Evolutionary conservation across 2,113 vertebrate genomes (phyloP).

Genomic region (Synchiropus splendidus): DNA sequence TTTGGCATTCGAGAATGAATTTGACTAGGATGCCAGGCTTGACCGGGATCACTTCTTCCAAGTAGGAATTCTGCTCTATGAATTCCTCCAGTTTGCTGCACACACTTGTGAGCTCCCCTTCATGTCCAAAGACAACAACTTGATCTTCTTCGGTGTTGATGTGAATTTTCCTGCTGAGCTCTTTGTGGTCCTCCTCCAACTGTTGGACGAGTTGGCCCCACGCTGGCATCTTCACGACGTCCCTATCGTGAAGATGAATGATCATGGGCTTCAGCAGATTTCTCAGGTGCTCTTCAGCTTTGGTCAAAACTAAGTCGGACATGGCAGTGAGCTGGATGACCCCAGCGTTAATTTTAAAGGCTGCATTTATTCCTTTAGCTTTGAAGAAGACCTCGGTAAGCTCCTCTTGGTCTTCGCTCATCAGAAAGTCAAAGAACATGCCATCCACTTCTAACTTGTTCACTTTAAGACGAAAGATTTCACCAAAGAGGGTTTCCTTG

Average conservation of each 20-base stretch:
- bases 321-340: conserved; percentile 54
- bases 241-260: conserved; percentile 55
- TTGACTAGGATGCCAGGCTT: conserved; percentile 30
- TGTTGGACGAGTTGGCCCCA: conserved; percentile 57
- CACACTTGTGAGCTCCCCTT: conserved; percentile 36
- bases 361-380: conserved; percentile 57
- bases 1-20: conserved; percentile 58
- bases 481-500: conserved; percentile 59
- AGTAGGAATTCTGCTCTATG: conserved; percentile 55
- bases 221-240: conserved; percentile 41
- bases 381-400: conserved; percentile 62
- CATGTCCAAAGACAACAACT: conserved; percentile 67
- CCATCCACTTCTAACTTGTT: conserved; percentile 39
- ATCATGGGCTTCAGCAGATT: conserved; percentile 36
- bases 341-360: conserved; percentile 52
- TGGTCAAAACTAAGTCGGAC: conserved; percentile 41
- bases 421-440: conserved; percentile 62
- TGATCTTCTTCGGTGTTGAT: conserved; percentile 36
- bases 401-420: conserved; percentile 41
- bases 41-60: conserved; percentile 48
- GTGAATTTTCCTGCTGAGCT: conserved; percentile 23
- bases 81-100: conserved; percentile 54
- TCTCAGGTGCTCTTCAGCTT: conserved; percentile 66
- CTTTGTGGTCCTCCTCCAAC: conserved; percentile 32
- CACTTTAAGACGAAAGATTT: conserved; percentile 35